These are phyloP conservation scores for Alectura lathami DNA, from an alignment of 2,113 vertebrate genomes.

Conservation along the genomic window DNA sequence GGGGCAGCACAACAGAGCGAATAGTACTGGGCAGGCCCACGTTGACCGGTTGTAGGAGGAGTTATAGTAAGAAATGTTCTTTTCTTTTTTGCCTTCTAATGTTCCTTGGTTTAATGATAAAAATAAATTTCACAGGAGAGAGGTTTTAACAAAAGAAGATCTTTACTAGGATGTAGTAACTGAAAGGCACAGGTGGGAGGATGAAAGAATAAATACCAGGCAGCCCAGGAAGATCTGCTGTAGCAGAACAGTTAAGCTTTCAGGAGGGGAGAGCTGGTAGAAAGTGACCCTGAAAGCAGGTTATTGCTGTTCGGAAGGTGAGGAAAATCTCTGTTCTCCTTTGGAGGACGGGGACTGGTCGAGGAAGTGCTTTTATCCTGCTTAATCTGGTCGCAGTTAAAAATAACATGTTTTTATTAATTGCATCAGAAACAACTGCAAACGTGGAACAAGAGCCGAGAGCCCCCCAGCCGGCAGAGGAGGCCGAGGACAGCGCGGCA, in stretches of 20 bases:
- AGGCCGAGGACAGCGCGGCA: not conserved
- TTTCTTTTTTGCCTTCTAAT: not conserved
- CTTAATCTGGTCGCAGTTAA: not conserved
- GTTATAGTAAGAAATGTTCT: not conserved
- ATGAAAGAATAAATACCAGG: too few relatives aligned
- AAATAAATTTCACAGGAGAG: not conserved
- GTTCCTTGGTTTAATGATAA: not conserved
- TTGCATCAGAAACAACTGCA: not conserved
- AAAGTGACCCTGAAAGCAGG: not conserved
- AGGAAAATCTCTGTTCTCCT: not conserved
- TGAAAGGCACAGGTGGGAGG: not conserved
- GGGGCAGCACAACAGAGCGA: not conserved
- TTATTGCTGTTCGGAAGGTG: not conserved
- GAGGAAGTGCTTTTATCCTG: not conserved
- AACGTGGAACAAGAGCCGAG: not conserved
- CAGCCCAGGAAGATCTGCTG: too few relatives aligned
- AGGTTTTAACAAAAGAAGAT: not conserved
- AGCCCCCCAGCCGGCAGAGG: not conserved
- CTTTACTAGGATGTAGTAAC: not conserved
- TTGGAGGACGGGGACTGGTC: accelerated
- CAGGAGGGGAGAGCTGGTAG: not conserved
- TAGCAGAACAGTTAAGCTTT: not conserved
- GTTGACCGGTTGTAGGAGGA: not conserved
- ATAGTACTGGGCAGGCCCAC: accelerated
- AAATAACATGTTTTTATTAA: not conserved